Evolutionary conservation across 2,797 vertebrate genomes (phyloP).

Genomic region (Amniataba percoides): DNA sequence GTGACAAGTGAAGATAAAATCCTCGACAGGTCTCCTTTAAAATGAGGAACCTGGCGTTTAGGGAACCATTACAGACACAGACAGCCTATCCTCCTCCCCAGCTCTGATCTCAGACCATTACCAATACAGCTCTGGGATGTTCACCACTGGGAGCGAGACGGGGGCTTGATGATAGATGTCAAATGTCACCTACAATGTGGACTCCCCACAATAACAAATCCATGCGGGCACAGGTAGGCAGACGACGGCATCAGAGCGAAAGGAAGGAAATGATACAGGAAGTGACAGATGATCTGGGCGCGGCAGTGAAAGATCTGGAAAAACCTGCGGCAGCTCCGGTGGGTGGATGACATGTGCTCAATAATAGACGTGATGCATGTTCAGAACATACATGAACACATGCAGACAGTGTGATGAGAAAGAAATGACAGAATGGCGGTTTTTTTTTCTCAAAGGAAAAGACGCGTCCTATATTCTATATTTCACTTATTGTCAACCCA

Average conservation of each 20-base stretch:
- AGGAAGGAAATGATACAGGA: conserved; percentile 17
- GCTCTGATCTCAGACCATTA: conserved; percentile 49
- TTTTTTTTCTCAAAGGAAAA: neutral
- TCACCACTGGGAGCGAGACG: conserved; percentile 37
- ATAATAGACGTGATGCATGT: conserved; percentile 7
- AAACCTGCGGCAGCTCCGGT: neutral
- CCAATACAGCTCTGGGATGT: conserved; percentile 32
- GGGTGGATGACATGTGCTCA: neutral
- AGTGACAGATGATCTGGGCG: conserved; percentile 48
- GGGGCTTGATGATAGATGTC: conserved; percentile 62
- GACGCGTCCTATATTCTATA: too few relatives aligned
- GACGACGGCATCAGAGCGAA: conserved; percentile 35
- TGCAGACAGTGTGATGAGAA: neutral
- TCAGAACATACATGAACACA: neutral
- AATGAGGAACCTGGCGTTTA: conserved; percentile 53
- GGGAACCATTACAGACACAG: conserved; percentile 57
- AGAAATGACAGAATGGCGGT: conserved; percentile 4
- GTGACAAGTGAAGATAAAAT: conserved; percentile 55
- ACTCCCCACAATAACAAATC: conserved; percentile 54
- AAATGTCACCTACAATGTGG: conserved; percentile 52
- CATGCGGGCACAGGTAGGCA: conserved; percentile 34
- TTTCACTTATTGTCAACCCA: neutral
- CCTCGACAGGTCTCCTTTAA: conserved; percentile 46
- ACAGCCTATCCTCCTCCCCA: conserved; percentile 11
- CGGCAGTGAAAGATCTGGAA: neutral